Conservation (phyloP, 2,113 vertebrate species). For the Phyllopteryx taeniolatus region DNA sequence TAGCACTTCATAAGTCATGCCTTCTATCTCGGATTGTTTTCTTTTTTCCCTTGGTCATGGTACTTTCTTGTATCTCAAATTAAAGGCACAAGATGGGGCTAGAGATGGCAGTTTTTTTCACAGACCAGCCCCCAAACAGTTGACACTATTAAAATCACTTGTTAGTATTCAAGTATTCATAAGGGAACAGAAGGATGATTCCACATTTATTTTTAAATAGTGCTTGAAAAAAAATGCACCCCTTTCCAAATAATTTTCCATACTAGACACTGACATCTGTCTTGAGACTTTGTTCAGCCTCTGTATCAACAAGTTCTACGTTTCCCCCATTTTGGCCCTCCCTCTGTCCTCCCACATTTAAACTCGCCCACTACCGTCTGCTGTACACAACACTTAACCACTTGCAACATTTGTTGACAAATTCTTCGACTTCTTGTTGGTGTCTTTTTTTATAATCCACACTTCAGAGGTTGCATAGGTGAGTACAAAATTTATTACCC, state of each 20-base stretch:
- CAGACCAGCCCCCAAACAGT: not conserved
- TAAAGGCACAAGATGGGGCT: too few relatives aligned
- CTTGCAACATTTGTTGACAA: constrained; percentile 1
- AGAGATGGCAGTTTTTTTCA: too few relatives aligned
- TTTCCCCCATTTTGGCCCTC: constrained; percentile 1
- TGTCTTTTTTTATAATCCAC: not conserved
- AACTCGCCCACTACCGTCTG: constrained; percentile 10
- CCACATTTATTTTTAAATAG: not conserved
- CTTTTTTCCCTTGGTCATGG: too few relatives aligned
- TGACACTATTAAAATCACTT: not conserved
- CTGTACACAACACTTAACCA: constrained; percentile 6
- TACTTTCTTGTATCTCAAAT: too few relatives aligned
- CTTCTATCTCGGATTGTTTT: too few relatives aligned
- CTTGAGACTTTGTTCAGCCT: not conserved
- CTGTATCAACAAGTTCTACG: not conserved
- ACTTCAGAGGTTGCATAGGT: constrained; percentile 45
- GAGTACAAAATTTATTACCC: constrained; percentile 14
- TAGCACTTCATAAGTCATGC: too few relatives aligned
- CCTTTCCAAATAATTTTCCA: not conserved
- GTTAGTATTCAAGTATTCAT: not conserved
- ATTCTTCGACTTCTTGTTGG: constrained; percentile 1
- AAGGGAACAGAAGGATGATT: not conserved
- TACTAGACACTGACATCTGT: not conserved
- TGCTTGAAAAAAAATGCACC: not conserved
- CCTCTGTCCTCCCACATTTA: constrained; percentile 33